Conservation (phyloP, 2,113 vertebrate genomes). For the Brienomyrus brachyistius region DNA sequence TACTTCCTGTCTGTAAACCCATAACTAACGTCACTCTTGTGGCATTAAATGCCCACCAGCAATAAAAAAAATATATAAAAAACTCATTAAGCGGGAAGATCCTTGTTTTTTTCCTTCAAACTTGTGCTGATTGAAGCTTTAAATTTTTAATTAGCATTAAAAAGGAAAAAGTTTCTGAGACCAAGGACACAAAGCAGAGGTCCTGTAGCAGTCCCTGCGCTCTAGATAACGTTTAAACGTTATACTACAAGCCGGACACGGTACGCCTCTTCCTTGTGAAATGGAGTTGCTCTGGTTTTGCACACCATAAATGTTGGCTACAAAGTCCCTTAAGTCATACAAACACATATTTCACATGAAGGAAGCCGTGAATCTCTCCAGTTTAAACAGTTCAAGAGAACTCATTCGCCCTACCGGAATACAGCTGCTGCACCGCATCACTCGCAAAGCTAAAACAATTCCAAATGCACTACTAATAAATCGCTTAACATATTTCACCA, state of each 20-base stretch:
- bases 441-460: neutral
- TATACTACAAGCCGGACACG: neutral
- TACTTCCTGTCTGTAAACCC: neutral
- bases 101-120: neutral
- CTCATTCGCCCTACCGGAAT: neutral
- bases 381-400: neutral
- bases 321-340: neutral
- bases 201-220: neutral
- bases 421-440: neutral
- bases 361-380: neutral
- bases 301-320: neutral
- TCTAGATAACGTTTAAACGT: neutral
- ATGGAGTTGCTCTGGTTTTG: neutral
- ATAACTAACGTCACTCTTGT: neutral
- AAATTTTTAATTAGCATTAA: neutral
- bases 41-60: neutral
- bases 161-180: neutral
- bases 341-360: neutral
- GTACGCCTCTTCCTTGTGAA: neutral
- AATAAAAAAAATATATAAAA: neutral
- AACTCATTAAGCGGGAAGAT: neutral
- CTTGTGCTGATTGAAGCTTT: neutral
- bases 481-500: neutral
- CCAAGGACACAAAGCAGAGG: neutral
- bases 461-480: neutral